Evolutionary conservation across 2,113 vertebrate genomes (phyloP).

Genomic region (Grammomys surdaster): DNA sequence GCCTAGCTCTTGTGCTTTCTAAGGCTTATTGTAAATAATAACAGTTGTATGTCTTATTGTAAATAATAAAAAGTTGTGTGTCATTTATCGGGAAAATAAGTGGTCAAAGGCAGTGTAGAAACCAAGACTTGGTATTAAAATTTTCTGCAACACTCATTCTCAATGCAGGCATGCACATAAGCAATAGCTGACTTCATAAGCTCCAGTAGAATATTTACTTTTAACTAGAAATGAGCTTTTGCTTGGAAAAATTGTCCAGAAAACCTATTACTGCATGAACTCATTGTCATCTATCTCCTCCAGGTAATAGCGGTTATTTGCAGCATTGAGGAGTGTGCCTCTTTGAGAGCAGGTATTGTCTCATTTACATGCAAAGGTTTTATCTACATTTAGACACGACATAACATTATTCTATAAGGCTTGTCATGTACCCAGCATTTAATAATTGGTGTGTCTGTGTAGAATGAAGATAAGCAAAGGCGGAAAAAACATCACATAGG

Average conservation of each 20-base stretch:
- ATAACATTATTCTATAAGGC: slow-evolving; percentile 44
- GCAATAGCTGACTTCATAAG: slow-evolving; percentile 59
- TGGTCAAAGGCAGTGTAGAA: too few relatives aligned
- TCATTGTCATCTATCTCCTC: slow-evolving; percentile 71
- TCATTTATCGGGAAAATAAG: too few relatives aligned
- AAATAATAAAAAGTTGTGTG: too few relatives aligned
- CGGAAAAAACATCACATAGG: not conserved
- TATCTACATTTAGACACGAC: slow-evolving; percentile 65
- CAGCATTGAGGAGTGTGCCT: not conserved
- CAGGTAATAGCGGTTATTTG: slow-evolving; percentile 67
- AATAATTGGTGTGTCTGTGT: slow-evolving; percentile 49
- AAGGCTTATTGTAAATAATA: too few relatives aligned
- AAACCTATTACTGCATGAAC: slow-evolving; percentile 57
- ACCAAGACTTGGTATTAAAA: too few relatives aligned
- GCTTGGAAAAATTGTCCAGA: slow-evolving; percentile 63
- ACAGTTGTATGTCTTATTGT: too few relatives aligned
- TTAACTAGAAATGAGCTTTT: slow-evolving; percentile 62
- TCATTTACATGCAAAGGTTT: slow-evolving; percentile 76
- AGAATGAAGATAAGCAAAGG: slow-evolving; percentile 56
- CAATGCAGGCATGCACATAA: slow-evolving; percentile 13
- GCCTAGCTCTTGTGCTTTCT: too few relatives aligned
- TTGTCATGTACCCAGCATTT: slow-evolving; percentile 45
- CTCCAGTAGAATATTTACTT: slow-evolving; percentile 56
- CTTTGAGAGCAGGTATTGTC: slow-evolving; percentile 23
- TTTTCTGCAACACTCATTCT: not conserved